Conservation (phyloP, 2,797 vertebrate genomes). For the Hirundo rustica region DNA sequence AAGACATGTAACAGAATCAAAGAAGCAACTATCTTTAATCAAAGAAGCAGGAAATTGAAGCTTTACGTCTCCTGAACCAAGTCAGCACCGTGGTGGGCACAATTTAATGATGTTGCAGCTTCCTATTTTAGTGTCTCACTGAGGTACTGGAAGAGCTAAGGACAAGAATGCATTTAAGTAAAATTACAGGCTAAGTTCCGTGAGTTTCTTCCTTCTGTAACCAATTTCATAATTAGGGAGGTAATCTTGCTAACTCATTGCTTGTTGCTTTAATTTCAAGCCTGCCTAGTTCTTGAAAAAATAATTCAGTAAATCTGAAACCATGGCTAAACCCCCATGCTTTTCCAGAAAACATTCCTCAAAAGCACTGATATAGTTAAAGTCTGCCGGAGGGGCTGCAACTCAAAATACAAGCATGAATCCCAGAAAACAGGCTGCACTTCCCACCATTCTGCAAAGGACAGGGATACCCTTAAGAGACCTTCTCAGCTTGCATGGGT, state of each 20-base stretch:
- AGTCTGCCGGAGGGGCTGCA: not conserved
- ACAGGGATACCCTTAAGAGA: not conserved
- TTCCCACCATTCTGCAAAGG: not conserved
- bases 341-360: not conserved
- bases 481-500: not conserved
- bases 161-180: not conserved
- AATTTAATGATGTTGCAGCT: not conserved
- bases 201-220: not conserved
- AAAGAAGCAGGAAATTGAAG: not conserved
- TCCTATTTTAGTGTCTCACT: not conserved
- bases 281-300: conserved; percentile 15
- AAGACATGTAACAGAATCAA: not conserved
- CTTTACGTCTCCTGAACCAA: not conserved
- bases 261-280: conserved; percentile 56
- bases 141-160: not conserved
- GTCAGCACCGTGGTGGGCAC: not conserved
- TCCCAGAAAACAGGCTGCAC: not conserved
- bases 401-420: not conserved
- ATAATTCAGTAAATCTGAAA: not conserved
- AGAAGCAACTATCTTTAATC: not conserved
- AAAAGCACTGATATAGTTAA: not conserved
- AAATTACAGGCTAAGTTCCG: not conserved
- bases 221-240: conserved; percentile 17
- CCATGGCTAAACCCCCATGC: not conserved
- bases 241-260: not conserved